Evolutionary conservation across 2,113 vertebrate genomes (phyloP), one percentile per base, ranked within the genome.

Genomic region (Leiothrix lutea): DNA sequence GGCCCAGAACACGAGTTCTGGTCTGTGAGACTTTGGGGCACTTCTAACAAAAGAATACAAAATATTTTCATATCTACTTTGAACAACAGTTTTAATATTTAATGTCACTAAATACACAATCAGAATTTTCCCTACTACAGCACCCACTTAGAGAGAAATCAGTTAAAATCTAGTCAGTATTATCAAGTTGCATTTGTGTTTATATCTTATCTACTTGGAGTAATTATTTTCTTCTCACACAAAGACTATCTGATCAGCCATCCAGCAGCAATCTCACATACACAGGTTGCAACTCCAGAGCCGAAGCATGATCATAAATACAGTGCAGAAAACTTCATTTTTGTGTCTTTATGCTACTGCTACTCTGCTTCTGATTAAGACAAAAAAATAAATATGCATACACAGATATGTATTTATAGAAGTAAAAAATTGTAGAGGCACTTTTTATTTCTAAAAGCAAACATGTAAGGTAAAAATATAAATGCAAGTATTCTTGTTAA

Each of bases 11-110:
- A 74, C 2, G 3, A 80, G 35, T 78, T 74, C 31, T 64, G 57
- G 22, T 40, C 75, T 82, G 14, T 19, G 18, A 75, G 42, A 80
- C 24, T 58, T 53, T 0, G 0, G 9, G 16, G 21, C 21, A 56
- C n/a, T 78, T 74, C 38, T 60, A 69, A 70, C 22, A 58, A 9
- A 48, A 11, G 8, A 88, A 74, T 19, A 86, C 1, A 6, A 60
- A 88, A 56, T 33, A 33, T 33, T 71, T 81, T 75, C 29, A 5
- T 15, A 60, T 24, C 24, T 60, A 61, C 84, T 38, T 44, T 88
- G 36, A 51, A 40, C 11, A 78, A 45, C 3, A 65, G 38, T 54
- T 64, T 69, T 33, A n/a, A 53, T 66, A 67, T 57, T 42, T 57
- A 29, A 66, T n/a, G 35, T 44, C 42, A 70, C 11, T 44, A 58